Percentiles rank a stretch among this genome's conserved stretches.
These are phyloP conservation scores for Bufotes viridis DNA, from an alignment of 2,797 vertebrate genomes.

Conservation along the genomic window DNA sequence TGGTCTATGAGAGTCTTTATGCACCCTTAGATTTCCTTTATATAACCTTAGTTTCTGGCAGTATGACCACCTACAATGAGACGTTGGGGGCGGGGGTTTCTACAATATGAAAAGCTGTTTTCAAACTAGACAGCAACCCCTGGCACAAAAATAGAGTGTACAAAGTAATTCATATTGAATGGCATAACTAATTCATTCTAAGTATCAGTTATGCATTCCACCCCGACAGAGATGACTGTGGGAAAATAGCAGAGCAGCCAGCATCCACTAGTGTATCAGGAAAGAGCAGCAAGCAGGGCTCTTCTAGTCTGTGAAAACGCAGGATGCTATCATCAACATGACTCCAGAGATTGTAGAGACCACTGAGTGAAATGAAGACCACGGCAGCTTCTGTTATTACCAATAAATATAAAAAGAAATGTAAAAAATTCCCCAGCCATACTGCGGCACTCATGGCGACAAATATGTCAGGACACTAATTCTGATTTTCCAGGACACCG, in stretches of 20 bases:
- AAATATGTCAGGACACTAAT: too few species aligned
- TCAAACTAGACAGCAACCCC: neutral
- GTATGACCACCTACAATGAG: neutral
- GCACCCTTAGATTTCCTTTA: too few species aligned
- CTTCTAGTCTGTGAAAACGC: neutral
- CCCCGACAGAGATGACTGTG: neutral
- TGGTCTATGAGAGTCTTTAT: too few species aligned
- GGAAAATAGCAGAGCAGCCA: neutral
- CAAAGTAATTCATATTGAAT: neutral
- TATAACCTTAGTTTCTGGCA: neutral
- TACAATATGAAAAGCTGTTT: neutral
- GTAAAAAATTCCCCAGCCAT: too few species aligned
- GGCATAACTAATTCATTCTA: neutral
- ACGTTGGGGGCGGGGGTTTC: neutral
- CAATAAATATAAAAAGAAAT: too few species aligned
- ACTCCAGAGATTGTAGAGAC: neutral
- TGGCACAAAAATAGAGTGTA: neutral
- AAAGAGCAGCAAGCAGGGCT: neutral
- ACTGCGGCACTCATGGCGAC: too few species aligned
- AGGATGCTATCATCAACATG: neutral
- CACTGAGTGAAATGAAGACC: neutral
- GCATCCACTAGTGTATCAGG: neutral
- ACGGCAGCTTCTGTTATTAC: neutral
- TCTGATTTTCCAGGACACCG: too few species aligned
- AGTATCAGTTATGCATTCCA: neutral